Base-by-base conservation (phyloP, 2,113 vertebrate species). In the Serinus canaria region DNA sequence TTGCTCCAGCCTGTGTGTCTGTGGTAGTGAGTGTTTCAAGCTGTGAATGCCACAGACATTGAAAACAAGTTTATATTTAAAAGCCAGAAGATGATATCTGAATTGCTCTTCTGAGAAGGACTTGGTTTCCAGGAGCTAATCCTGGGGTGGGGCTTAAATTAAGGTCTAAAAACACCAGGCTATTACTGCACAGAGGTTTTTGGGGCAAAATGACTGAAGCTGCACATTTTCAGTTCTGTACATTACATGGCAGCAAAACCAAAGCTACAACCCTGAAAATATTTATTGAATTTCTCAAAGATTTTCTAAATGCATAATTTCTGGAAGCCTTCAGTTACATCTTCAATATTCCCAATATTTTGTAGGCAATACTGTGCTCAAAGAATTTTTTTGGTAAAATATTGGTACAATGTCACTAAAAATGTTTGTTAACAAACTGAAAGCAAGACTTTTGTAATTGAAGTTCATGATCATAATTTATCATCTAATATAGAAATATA, bases 381-480 rank as follows among this genome's bases (percentile, higher is more conserved):
- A 30, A 14, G 39, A 46, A n/a, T 33, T 64, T 72, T 64, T 70
- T 24, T 19, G 16, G 24, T 37, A 39, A 58, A 55, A 24, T 60
- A 21, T 56, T 76, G 22, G 10, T 77, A 16, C 17, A 30, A 7
- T 17, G 6, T 12, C 53, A 46, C 31, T 44, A 49, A 64, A 72
- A 82, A 30, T 31, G 18, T 28, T 70, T 80, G 5, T 18, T 37
- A 64, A 31, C 43, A 58, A 79, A 39, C 53, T 55, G 35, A 73
- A 85, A 83, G 43, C 8, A 53, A 70, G 10, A 21, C 2, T 2
- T 67, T 70, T n/a, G 10, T 10, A 11, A 80, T n/a, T 89, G 37
- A 3, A 1, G 13, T 59, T 83, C 0, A 1, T 8, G 7, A 9
- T 30, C 44, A 15, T n/a, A n/a, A 43, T 41, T 17, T 1, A n/a